Base-by-base conservation (phyloP, 2,113 vertebrate species). In the Triplophysa dalaica region DNA sequence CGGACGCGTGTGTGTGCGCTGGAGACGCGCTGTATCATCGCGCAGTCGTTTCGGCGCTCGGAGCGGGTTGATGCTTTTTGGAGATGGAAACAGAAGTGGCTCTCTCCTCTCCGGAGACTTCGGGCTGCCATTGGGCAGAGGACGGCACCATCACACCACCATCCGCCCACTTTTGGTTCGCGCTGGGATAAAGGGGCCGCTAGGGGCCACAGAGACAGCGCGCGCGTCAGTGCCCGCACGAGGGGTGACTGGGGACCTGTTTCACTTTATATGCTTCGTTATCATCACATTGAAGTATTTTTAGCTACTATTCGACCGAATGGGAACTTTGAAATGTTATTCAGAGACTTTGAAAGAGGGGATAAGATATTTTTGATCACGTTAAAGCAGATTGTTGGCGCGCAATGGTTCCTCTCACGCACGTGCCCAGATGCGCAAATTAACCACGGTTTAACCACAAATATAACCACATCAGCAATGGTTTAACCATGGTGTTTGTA, bases 121-220 rank as follows among this genome's bases (percentile, higher is more conserved):
- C 86, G 86, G 88, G 87, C 92, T 95, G 93, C 94, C 93, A 95
- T 95, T 95, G 95, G 95, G 94, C 92, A 93, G 90, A 90, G 91
- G 85, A 90, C 61, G 61, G 75, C 75, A 77, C 75, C 75, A 76
- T 75, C 73, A 75, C 89, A 86, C 91, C 89, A 87, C 90, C 91
- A 93, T 94, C 94, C 95, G 94, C 95, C 95, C 94, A 93, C 94
- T 93, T 90, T 88, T 77, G 81, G 78, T 92, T n/a, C 54, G n/a
- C 54, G 16, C 54, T 8, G 8, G 54, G 92, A 93, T 93, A 95
- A 94, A 93, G 85, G 92, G 87, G 89, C 88, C 92, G 94, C 93
- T 94, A 93, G 85, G 92, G 87, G 89, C 88, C 92, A 94, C 92
- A 92, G 89, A 81, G 92, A 92, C 67, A 48, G 45, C 63, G 56